Base-by-base conservation (phyloP, 2,113 vertebrate genomes). In the Laticauda laticaudata region DNA sequence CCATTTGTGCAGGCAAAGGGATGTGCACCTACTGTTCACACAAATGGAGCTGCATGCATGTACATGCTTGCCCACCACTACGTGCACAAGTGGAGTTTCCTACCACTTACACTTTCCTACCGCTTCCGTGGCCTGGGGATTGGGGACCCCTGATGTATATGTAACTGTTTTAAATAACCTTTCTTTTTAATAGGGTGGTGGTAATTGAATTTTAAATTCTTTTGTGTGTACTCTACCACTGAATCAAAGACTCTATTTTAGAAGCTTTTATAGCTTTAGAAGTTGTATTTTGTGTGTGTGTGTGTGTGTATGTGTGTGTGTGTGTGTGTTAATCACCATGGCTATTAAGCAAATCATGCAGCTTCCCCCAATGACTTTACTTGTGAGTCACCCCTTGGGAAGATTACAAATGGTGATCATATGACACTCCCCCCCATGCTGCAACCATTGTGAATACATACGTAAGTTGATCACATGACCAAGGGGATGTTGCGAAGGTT, bases 31-130 rank as follows among this genome's bases (percentile, higher is more conserved):
- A 23, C 56, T 57, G 56, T 21, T 57, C 5, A 57, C 56, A 57
- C 56, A 57, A 57, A 57, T 57, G 56, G 56, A 7, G 21, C 20
- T 57, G 56, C 6, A 57, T 57, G 56, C 56, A 0, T 57, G 56
- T 21, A 57, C 21, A 57, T 57, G 56, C 56, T 57, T 57, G 6
- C 21, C 56, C 6, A 18, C 56, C 5, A 6, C 21, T 57, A 23
- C 20, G 21, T 2, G 6, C 21, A 57, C 56, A 57, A 57, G 21
- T 23, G 20, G 56, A 57, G 21, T 21, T 23, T n/a, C n/a, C n/a
- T n/a, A n/a, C n/a, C n/a, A n/a, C n/a, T n/a, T n/a, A 57, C 0
- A 6, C 6, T 57, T 0, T 57, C 6, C 20, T 6, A 57, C 20
- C 0, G 2, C 20, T 57, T 57, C 20, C 2, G 20, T 20, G 18